These are phyloP conservation scores for Butorides virescens DNA, from an alignment of 2,113 vertebrate species.

Conservation along the genomic window DNA sequence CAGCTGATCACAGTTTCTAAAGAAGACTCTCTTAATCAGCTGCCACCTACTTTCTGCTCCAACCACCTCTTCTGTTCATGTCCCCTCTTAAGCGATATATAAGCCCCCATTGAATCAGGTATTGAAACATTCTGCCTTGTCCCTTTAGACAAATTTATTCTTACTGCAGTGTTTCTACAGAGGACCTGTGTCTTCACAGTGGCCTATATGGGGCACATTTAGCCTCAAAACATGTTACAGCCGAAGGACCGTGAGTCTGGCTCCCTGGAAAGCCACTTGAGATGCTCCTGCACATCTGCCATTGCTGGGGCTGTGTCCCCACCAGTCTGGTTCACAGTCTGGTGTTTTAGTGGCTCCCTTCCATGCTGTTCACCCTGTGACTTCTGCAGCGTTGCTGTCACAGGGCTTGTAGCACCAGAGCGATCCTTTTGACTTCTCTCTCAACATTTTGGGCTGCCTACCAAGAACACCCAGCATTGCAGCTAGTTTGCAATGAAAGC, in stretches of 20 bases:
- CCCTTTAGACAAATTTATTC: background rate
- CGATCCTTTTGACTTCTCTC: background rate
- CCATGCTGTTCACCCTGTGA: background rate
- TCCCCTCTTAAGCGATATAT: background rate
- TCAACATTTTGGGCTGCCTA: background rate
- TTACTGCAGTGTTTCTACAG: background rate
- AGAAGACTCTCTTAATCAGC: background rate
- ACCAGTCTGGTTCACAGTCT: accelerated
- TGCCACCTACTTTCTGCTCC: background rate
- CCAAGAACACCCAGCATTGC: background rate
- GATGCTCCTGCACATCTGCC: background rate
- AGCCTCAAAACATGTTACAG: background rate
- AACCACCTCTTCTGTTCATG: background rate
- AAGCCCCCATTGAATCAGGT: background rate
- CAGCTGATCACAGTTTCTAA: background rate
- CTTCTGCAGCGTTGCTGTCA: background rate
- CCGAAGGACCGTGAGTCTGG: accelerated
- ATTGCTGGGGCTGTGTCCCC: background rate
- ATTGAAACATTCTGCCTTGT: background rate
- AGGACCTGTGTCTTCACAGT: background rate
- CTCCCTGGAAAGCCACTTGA: background rate
- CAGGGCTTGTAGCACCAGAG: background rate
- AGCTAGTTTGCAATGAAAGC: background rate
- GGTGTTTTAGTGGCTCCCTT: background rate
- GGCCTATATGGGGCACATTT: accelerated